Evolutionary conservation across 2,888 invertebrate genomes (phyloP), one percentile per base, ranked within the genome.

Genomic region (Stegophylla sp.): DNA sequence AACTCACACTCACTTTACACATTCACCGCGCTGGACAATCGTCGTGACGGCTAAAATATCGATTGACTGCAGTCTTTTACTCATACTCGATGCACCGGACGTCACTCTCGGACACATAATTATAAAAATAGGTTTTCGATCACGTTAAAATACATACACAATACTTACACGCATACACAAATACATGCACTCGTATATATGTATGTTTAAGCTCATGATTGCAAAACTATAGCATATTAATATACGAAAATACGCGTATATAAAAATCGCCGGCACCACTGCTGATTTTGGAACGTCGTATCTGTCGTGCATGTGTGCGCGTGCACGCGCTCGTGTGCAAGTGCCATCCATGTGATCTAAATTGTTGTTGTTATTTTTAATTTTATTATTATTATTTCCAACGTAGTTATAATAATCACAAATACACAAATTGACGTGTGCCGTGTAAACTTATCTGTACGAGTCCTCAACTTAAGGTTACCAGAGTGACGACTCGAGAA

Each of bases 191-290:
- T 34, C 7, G 3, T 5, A 34, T 34, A 34, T 34, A 5, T 34
- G 7, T 34, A 34, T 34, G n/a, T n/a, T n/a, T n/a, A n/a, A n/a
- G n/a, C n/a, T n/a, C n/a, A 34, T 34, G 34, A 34, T 34, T 5
- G 34, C 3, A 34, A 34, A 34, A 34, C 3, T 34, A 34, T 34
- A 34, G 61, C 17, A 61, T 61, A 28, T 17, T 61, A 28, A 61
- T 61, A n/a, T 61, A 61, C 9, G 28, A 66, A 69, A 69, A 69
- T 69, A 69, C 69, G 69, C 69, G 69, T 69, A 69, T 69, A 51
- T 51, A 51, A 69, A 13, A 69, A 69, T 51, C 69, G 51, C 51
- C 28, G 51, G 51, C 69, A 28, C 51, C 51, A 51, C 51, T 69
- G 51, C 69, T 51, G 69, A 51, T 34, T n/a, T 69, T 69, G 69